These are phyloP conservation scores for Parnassius glacialis DNA, from an alignment of 2,888 invertebrate species.

Conservation along the genomic window DNA sequence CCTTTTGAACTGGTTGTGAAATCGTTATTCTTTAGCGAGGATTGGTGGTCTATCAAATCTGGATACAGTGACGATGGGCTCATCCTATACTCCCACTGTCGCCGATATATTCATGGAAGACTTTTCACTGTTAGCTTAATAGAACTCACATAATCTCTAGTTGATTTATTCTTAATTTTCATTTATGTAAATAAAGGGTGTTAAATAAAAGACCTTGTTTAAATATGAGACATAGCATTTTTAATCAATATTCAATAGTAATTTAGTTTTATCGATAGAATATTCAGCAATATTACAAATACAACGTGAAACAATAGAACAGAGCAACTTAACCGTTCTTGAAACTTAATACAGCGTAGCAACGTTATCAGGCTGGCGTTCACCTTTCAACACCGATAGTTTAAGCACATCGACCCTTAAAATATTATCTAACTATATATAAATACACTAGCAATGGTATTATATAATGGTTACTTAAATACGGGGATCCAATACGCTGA, in stretches of 20 bases:
- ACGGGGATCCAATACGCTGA: slow-evolving; percentile 9
- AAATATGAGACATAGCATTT: slow-evolving; percentile 79
- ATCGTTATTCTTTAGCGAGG: no score
- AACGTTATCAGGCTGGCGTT: slow-evolving; percentile 54
- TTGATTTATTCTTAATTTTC: no score
- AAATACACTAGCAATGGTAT: slow-evolving; percentile 25
- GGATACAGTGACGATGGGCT: no score
- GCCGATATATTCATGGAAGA: no score
- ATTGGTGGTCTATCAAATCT: no score
- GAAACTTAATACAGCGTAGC: slow-evolving; percentile 75
- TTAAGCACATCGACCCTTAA: slow-evolving; percentile 68
- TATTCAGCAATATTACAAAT: slow-evolving; percentile 79
- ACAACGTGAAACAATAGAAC: slow-evolving; percentile 77
- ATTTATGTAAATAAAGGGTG: background rate
- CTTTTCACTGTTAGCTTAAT: no score
- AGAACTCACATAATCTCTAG: no score
- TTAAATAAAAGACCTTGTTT: slow-evolving; percentile 48
- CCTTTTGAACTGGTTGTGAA: no score
- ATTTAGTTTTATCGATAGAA: slow-evolving; percentile 73
- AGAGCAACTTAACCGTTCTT: slow-evolving; percentile 70
- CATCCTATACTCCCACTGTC: no score
- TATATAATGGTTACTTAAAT: slow-evolving; percentile 19
- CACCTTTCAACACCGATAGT: slow-evolving; percentile 53
- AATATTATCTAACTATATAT: slow-evolving; percentile 51
- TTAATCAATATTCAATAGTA: slow-evolving; percentile 78